These are phyloP conservation scores for Picus viridis DNA, from an alignment of 2,797 vertebrate species.

Conservation along the genomic window DNA sequence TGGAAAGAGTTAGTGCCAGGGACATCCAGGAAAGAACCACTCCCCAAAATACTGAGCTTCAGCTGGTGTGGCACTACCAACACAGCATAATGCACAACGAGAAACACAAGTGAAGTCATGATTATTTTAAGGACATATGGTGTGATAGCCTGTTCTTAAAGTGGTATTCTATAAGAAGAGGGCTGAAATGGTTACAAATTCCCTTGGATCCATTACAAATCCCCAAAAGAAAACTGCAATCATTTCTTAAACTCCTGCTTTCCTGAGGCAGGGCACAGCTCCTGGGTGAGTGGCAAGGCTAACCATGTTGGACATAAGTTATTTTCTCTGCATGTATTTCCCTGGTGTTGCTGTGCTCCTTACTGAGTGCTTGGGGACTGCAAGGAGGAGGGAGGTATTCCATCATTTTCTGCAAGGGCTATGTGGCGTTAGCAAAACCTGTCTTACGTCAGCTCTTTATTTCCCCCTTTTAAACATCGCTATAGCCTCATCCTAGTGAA, in stretches of 20 bases:
- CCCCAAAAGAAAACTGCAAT: not conserved
- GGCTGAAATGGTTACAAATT: not conserved
- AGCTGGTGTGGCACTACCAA: not conserved
- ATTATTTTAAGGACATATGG: not conserved
- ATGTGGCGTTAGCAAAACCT: not conserved
- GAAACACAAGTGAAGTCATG: not conserved
- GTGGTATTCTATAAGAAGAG: not conserved
- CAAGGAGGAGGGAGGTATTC: not conserved
- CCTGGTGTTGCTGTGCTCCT: not conserved
- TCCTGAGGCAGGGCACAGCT: not conserved
- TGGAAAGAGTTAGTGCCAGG: not conserved
- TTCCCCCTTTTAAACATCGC: not conserved
- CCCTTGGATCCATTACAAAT: not conserved
- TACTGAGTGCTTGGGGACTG: not conserved
- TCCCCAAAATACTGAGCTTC: not conserved
- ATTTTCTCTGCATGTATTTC: not conserved
- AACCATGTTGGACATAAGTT: not conserved
- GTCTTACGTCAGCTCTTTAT: not conserved
- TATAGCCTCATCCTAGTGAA: not conserved
- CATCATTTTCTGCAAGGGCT: not conserved
- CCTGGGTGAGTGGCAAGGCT: not conserved
- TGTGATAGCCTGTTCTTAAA: not conserved
- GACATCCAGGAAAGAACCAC: not conserved
- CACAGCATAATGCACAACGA: not conserved
- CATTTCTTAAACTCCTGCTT: not conserved